Evolutionary conservation across 2,113 vertebrate species (phyloP).

Genomic region (Corythornis cristatus): DNA sequence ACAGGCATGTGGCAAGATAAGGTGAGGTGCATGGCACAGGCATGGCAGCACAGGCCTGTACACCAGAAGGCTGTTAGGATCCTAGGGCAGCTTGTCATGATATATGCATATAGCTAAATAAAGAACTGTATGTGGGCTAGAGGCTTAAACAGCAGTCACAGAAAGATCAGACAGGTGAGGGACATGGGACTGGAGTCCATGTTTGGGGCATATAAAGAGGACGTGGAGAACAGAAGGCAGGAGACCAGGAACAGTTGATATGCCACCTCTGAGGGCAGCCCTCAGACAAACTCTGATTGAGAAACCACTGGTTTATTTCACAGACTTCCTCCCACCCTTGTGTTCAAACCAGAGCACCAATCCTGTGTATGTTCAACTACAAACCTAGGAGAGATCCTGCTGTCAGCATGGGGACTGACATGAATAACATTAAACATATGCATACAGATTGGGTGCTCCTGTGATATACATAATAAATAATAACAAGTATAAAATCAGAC

Average conservation of each 20-base stretch:
- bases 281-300: background rate
- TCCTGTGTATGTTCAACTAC: background rate
- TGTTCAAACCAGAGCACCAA: background rate
- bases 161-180: background rate
- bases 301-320: background rate
- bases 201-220: background rate
- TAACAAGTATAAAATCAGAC: background rate
- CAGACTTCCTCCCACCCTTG: background rate
- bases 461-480: background rate
- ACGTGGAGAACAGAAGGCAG: background rate
- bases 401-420: background rate
- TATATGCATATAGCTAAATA: background rate
- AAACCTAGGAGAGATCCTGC: background rate
- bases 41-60: background rate
- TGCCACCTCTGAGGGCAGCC: background rate
- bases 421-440: background rate
- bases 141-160: background rate
- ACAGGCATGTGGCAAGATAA: background rate
- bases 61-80: background rate
- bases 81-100: background rate
- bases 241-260: background rate
- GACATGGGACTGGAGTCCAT: accelerated
- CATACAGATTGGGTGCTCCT: background rate
- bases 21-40: background rate
- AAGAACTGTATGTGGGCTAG: background rate